These are phyloP conservation scores for Chionomys nivalis DNA, from an alignment of 2,113 vertebrate species.

Conservation along the genomic window DNA sequence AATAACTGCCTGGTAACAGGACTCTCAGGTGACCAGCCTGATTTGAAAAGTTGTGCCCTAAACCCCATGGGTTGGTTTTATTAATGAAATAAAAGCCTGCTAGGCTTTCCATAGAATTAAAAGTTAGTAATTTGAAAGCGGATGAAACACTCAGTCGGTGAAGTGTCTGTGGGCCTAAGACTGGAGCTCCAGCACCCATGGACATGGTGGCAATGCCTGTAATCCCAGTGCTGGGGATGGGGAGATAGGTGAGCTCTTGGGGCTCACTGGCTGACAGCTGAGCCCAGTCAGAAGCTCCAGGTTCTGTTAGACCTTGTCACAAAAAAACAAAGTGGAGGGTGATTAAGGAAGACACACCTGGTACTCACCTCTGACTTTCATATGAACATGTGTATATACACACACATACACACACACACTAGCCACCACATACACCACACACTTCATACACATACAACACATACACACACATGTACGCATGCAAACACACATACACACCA, in stretches of 20 bases:
- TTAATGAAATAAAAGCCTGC: constrained; percentile 18
- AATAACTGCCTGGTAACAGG: background rate
- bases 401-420: too few relatives aligned
- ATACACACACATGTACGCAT: background rate
- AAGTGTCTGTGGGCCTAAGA: background rate
- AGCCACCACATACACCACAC: background rate
- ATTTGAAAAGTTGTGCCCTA: background rate
- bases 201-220: background rate
- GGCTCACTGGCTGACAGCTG: background rate
- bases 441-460: background rate
- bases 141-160: too few relatives aligned
- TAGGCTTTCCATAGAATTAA: background rate
- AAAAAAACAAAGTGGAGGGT: background rate
- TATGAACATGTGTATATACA: background rate
- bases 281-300: background rate
- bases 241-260: background rate
- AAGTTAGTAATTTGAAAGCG: background rate
- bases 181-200: background rate
- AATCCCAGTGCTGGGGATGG: background rate
- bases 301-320: background rate
- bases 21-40: background rate
- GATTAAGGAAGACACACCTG: too few relatives aligned
- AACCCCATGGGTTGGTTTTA: background rate
- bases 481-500: background rate
- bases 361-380: background rate